Conservation (phyloP, 1,140 invertebrate genomes). For the Aphelenchoides besseyi region DNA sequence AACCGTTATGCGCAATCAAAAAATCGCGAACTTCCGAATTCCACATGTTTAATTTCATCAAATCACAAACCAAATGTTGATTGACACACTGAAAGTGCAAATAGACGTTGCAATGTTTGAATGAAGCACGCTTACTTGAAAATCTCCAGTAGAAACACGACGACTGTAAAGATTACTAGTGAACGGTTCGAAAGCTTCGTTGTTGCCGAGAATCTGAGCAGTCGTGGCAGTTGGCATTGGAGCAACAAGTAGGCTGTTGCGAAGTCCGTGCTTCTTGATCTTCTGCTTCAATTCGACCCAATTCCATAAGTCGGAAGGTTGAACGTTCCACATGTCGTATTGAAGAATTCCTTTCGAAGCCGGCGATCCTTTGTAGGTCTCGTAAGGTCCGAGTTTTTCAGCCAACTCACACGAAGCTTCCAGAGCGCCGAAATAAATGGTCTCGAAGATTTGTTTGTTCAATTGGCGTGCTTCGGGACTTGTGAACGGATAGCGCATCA, state of each 20-base stretch:
- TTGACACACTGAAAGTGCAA: slow-evolving; percentile 78
- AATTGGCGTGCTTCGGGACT: slow-evolving; percentile 76
- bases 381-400: slow-evolving; percentile 68
- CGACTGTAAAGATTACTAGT: slow-evolving; percentile 94
- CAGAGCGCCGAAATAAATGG: slow-evolving; percentile 91
- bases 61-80: slow-evolving; percentile 86
- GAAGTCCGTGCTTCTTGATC: slow-evolving; percentile 82
- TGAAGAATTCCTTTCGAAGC: slow-evolving; percentile 93
- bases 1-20: slow-evolving; percentile 85
- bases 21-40: slow-evolving; percentile 92
- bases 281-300: slow-evolving; percentile 80
- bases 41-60: slow-evolving; percentile 86
- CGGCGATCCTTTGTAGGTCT: slow-evolving; percentile 84
- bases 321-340: slow-evolving; percentile 85
- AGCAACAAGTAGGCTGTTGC: slow-evolving; percentile 89
- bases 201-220: slow-evolving; percentile 97
- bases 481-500: slow-evolving; percentile 86
- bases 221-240: slow-evolving; percentile 99
- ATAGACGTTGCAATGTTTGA: neutral
- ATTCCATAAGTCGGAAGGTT: slow-evolving; percentile 82
- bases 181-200: slow-evolving; percentile 96
- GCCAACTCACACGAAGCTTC: slow-evolving; percentile 94
- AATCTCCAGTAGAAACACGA: slow-evolving; percentile 84
- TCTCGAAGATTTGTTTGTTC: slow-evolving; percentile 96
- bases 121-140: slow-evolving; percentile 68